A percentile compares a stretch with the other conserved stretches of the same genome.
These are phyloP conservation scores for Anoura caudifer DNA, from an alignment of 2,113 vertebrate species.

Conservation along the genomic window DNA sequence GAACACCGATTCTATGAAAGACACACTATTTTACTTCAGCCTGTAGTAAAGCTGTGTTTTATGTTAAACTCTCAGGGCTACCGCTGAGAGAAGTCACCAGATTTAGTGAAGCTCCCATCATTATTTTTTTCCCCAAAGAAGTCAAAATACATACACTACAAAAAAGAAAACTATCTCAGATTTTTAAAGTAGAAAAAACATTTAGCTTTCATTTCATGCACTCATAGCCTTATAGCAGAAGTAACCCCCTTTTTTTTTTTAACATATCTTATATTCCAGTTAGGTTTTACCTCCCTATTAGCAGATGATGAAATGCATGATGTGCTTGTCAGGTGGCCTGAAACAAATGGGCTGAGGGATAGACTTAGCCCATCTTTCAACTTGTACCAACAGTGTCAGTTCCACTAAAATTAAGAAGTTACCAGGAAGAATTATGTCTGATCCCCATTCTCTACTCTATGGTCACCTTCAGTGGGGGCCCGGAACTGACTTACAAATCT, in stretches of 20 bases:
- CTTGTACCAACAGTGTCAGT: neutral
- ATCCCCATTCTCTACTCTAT: neutral
- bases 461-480: neutral
- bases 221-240: neutral
- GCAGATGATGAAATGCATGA: neutral
- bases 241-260: neutral
- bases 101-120: neutral
- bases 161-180: neutral
- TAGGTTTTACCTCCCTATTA: neutral
- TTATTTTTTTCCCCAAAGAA: slow-evolving; percentile 16
- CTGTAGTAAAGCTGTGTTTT: neutral
- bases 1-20: neutral
- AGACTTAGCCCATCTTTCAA: neutral
- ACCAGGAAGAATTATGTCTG: neutral
- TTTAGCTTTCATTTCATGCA: neutral
- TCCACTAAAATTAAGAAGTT: neutral
- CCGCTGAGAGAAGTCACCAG: neutral
- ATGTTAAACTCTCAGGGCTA: neutral
- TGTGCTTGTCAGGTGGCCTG: neutral
- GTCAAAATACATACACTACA: neutral
- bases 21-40: neutral
- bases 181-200: neutral
- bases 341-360: neutral
- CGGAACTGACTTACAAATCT: neutral
- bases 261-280: neutral